Percentiles rank a stretch among this genome's conserved stretches.
These are phyloP conservation scores for Amblyopsis hoosieri DNA, from an alignment of 2,797 vertebrate species.

Conservation along the genomic window DNA sequence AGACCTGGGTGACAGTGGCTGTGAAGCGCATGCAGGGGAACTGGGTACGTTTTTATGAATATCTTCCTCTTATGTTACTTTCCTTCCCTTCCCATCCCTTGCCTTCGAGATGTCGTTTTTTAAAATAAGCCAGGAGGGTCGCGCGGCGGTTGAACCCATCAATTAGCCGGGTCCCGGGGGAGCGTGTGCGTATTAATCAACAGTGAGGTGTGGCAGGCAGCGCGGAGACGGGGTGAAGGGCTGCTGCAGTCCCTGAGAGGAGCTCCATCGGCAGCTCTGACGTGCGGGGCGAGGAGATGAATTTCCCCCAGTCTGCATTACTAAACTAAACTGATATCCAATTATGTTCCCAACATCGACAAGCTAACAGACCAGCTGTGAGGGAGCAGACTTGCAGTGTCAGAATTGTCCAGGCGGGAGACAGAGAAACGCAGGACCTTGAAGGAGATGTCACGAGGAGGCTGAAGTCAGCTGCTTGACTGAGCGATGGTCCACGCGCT, in stretches of 20 bases:
- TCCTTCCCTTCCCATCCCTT: conserved; percentile 28
- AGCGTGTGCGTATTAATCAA: conserved; percentile 70
- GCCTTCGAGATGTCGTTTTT: conserved; percentile 40
- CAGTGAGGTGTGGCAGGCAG: conserved; percentile 57
- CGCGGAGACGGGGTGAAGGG: conserved; percentile 53
- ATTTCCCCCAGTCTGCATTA: conserved; percentile 60
- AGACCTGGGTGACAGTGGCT: conserved; percentile 69
- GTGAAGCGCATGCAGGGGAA: conserved; percentile 69
- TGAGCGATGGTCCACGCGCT: conserved; percentile 78
- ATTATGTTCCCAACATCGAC: conserved; percentile 71
- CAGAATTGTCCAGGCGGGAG: conserved; percentile 64
- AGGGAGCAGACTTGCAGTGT: conserved; percentile 60
- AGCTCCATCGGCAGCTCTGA: conserved; percentile 54
- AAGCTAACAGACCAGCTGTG: conserved; percentile 64
- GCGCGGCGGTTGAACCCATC: conserved; percentile 63
- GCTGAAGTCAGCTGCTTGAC: conserved; percentile 76
- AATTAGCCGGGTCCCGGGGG: conserved; percentile 62
- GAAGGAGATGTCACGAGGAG: conserved; percentile 81
- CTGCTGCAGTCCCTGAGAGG: conserved; percentile 36
- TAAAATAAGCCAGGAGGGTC: conserved; percentile 65
- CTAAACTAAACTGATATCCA: conserved; percentile 77
- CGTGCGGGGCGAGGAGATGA: conserved; percentile 60
- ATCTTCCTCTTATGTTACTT: background rate
- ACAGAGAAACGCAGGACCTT: conserved; percentile 71
- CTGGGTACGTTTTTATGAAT: conserved; percentile 60